phyloP scores from a whole-genome alignment of 2,888 invertebrate species.

The Melitaea athalia region DNA sequence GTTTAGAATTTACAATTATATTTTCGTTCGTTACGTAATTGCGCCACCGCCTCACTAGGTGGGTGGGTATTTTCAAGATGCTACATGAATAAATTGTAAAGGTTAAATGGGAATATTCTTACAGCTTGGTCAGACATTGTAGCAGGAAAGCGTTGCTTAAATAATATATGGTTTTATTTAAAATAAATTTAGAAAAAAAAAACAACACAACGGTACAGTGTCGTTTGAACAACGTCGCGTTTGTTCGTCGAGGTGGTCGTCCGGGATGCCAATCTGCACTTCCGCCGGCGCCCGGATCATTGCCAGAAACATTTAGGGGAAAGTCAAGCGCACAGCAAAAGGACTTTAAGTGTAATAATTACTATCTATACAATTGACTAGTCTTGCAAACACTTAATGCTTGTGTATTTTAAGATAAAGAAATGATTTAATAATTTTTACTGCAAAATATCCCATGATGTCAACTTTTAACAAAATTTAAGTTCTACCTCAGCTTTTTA shows the following conservation, averaged over 20 bases:
- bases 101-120: background rate
- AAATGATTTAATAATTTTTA: background rate
- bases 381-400: background rate
- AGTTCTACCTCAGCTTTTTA: too few relatives aligned
- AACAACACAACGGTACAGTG: conserved; percentile 33
- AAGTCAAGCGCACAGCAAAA: conserved; percentile 39
- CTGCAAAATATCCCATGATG: too few relatives aligned
- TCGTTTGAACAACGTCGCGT: conserved; percentile 53
- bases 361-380: conserved; percentile 6
- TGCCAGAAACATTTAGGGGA: conserved; percentile 67
- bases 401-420: background rate
- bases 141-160: conserved; percentile 12
- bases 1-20: background rate
- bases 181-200: conserved; percentile 12
- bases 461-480: too few relatives aligned
- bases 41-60: background rate
- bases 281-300: conserved; percentile 77
- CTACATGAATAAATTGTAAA: conserved; percentile 3
- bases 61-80: background rate
- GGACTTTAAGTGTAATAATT: conserved; percentile 20
- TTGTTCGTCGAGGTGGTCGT: conserved; percentile 64
- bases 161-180: conserved; percentile 21
- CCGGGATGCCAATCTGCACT: conserved; percentile 62
- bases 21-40: conserved; percentile 1
- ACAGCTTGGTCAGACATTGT: conserved; percentile 1